Conservation (phyloP, 2,797 vertebrate genomes). For the Aphelocoma californica region DNA sequence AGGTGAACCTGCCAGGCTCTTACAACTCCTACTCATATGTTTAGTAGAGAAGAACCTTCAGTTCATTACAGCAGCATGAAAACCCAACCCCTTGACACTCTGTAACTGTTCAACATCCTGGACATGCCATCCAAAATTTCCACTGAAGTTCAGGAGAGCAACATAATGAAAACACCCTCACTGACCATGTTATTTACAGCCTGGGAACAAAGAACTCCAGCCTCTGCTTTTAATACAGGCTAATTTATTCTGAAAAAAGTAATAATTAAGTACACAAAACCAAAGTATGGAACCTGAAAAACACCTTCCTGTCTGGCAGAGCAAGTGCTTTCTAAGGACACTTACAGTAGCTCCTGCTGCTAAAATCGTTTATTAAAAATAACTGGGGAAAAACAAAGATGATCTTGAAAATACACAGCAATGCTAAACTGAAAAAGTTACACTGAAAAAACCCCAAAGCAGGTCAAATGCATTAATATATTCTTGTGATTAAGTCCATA, state of each 20-base stretch:
- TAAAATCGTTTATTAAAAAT: background rate
- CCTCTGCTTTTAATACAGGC: background rate
- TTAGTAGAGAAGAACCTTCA: background rate
- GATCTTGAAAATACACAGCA: background rate
- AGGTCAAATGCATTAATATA: background rate
- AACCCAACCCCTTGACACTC: background rate
- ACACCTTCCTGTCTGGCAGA: constrained; percentile 13
- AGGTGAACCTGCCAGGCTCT: background rate
- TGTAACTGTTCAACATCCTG: background rate
- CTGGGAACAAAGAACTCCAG: constrained; percentile 23
- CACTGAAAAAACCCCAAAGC: background rate
- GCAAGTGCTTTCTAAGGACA: background rate
- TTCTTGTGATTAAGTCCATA: background rate
- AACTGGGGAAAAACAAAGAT: background rate
- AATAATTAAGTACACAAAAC: constrained; percentile 2
- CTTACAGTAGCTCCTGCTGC: background rate
- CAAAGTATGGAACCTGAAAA: constrained; percentile 25
- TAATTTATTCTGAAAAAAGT: constrained; percentile 19
- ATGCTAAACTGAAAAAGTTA: background rate
- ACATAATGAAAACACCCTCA: background rate
- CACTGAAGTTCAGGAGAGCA: background rate
- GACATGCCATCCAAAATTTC: background rate
- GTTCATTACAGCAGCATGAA: background rate
- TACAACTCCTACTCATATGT: background rate
- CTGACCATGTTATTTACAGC: background rate